Evolutionary conservation across 2,797 vertebrate genomes (phyloP).

Genomic region (Phoebastria nigripes): DNA sequence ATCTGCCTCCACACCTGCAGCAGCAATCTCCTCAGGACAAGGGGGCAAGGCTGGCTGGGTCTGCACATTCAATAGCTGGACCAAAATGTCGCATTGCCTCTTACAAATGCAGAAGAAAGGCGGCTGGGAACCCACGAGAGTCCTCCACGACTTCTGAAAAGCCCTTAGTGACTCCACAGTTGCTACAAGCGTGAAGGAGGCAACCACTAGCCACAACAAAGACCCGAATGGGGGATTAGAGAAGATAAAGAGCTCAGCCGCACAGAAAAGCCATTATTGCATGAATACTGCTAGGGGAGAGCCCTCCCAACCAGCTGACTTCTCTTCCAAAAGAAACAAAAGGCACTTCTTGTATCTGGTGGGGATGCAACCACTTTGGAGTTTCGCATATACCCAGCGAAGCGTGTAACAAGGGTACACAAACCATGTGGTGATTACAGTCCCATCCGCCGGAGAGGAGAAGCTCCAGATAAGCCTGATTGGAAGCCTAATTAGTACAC

Average conservation of each 20-base stretch:
- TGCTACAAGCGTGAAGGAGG: not conserved
- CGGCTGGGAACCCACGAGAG: not conserved
- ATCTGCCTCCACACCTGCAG: not conserved
- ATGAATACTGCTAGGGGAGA: not conserved
- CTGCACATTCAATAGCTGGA: not conserved
- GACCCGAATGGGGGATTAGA: not conserved
- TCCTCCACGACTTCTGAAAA: not conserved
- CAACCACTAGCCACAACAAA: not conserved
- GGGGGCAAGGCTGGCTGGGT: not conserved
- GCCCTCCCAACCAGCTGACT: not conserved
- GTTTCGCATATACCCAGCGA: rapidly evolving
- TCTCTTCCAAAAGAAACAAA: not conserved
- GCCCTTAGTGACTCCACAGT: not conserved
- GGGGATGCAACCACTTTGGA: not conserved
- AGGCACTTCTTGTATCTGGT: not conserved
- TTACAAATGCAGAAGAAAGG: not conserved
- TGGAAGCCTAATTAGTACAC: not conserved
- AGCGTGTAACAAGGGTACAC: not conserved
- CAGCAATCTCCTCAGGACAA: not conserved
- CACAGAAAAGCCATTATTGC: not conserved
- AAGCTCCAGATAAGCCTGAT: not conserved
- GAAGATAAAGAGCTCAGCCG: not conserved
- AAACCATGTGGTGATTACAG: rapidly evolving
- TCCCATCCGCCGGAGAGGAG: rapidly evolving
- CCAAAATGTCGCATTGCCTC: not conserved